Percentiles rank a stretch among this genome's conserved stretches.
Conservation (phyloP, 2,888 invertebrate species). For the Eupithecia tripunctaria region DNA sequence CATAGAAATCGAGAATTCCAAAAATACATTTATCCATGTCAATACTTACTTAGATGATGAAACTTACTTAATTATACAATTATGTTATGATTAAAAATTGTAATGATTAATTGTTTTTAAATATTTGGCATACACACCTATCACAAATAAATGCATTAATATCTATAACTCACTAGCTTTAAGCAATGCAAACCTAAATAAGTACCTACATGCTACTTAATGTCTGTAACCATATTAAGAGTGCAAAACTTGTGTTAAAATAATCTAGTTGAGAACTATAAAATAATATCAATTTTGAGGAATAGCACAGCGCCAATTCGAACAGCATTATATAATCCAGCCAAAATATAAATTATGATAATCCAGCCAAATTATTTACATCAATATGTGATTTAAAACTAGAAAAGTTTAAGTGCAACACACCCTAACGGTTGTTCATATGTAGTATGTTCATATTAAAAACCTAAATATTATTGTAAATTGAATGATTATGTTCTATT, state of each 20-base stretch:
- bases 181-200: neutral
- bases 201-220: neutral
- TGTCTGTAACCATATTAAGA: neutral
- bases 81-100: conserved; percentile 1
- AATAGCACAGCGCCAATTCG: neutral
- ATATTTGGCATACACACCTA: conserved; percentile 2
- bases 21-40: conserved; percentile 8
- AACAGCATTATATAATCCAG: too few relatives aligned
- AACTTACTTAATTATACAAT: neutral
- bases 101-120: neutral
- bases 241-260: neutral
- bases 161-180: neutral
- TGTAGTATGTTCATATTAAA: neutral
- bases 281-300: neutral
- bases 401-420: neutral
- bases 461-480: neutral
- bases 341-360: neutral
- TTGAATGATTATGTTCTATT: neutral
- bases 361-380: neutral
- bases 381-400: neutral
- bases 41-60: neutral
- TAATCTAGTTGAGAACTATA: neutral
- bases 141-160: conserved; percentile 2
- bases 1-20: neutral
- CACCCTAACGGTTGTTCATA: neutral